A percentile compares a stretch with the other conserved stretches of the same genome.
Conservation (phyloP, 2,888 invertebrate species). For the Opisthograptis luteolata region DNA sequence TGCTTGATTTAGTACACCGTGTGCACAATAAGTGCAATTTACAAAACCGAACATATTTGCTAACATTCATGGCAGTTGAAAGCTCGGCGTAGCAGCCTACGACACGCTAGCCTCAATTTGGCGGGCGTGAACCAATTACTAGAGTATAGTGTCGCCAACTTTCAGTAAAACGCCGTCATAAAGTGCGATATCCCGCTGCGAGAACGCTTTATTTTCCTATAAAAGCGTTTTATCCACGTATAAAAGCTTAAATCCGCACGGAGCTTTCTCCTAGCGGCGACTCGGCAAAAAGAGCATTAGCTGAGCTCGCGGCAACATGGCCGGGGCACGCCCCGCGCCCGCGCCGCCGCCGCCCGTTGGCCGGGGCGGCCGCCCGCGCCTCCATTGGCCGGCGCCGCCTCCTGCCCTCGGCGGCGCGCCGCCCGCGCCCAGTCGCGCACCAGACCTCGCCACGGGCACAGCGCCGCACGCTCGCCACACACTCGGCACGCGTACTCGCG, state of each 20-base stretch:
- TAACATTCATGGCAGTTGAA: not conserved
- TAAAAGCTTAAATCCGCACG: conserved; percentile 83
- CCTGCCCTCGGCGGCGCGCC: conserved; percentile 43
- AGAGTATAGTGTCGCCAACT: conserved; percentile 76
- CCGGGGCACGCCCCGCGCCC: conserved; percentile 72
- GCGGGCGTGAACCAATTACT: conserved; percentile 72
- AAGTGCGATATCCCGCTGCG: conserved; percentile 81
- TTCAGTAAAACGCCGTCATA: conserved; percentile 80
- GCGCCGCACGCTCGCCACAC: conserved; percentile 40
- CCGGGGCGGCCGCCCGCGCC: conserved; percentile 46
- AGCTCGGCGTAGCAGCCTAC: conserved; percentile 4
- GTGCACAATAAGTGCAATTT: not conserved
- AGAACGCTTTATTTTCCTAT: conserved; percentile 83
- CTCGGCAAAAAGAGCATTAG: conserved; percentile 81
- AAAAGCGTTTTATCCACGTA: conserved; percentile 84
- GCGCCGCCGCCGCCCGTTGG: conserved; percentile 51
- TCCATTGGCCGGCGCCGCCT: conserved; percentile 54
- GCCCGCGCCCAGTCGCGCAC: conserved; percentile 53
- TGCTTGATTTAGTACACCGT: too few species aligned
- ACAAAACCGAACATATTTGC: not conserved
- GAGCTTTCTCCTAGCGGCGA: conserved; percentile 80
- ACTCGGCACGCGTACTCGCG: conserved; percentile 36
- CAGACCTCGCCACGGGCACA: conserved; percentile 49
- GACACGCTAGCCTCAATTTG: conserved; percentile 50
- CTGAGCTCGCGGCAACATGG: conserved; percentile 69